phyloP scores from a whole-genome alignment of 2,113 vertebrate genomes.

The Pristiophorus japonicus region DNA sequence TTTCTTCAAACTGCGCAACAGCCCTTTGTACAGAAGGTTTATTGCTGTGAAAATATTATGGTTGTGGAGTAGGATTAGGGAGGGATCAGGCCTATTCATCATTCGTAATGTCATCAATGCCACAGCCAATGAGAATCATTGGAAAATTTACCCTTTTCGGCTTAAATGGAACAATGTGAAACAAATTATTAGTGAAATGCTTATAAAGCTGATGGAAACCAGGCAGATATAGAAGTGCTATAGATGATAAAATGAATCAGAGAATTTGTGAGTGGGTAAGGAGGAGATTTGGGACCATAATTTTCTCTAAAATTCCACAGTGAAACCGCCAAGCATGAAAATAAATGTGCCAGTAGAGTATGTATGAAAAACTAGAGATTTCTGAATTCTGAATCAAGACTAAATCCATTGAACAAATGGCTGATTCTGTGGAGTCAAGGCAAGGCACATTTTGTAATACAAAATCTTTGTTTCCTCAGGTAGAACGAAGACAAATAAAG shows the following conservation, averaged over 20 bases:
- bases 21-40: neutral
- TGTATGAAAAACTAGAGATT: neutral
- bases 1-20: neutral
- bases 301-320: conserved; percentile 2
- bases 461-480: neutral
- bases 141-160: neutral
- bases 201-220: neutral
- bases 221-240: neutral
- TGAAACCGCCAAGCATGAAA: neutral
- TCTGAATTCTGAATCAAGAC: neutral
- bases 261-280: neutral
- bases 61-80: neutral
- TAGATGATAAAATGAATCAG: neutral
- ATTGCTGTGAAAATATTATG: neutral
- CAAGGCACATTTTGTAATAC: neutral
- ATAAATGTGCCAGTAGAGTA: neutral
- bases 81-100: neutral
- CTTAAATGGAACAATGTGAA: neutral
- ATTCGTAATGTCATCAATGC: neutral
- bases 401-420: conserved; percentile 16
- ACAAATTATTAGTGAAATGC: neutral
- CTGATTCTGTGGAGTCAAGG: neutral
- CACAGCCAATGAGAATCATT: neutral
- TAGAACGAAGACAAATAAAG: conserved; percentile 23
- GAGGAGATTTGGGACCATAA: neutral